A percentile compares a stretch with the other conserved stretches of the same genome.
Evolutionary conservation across 1,140 invertebrate genomes (phyloP).

Genomic region (Zaprionus nigranus): DNA sequence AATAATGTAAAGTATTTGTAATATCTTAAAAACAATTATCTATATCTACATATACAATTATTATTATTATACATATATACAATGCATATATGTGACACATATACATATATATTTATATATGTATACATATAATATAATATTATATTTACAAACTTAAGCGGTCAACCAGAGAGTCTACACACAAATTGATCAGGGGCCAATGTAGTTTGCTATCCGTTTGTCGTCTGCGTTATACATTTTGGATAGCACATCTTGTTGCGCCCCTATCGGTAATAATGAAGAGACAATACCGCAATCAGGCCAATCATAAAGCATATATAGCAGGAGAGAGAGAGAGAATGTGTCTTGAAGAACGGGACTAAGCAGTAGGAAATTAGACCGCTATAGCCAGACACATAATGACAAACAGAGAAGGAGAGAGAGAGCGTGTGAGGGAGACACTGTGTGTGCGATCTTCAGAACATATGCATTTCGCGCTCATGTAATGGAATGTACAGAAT

Average conservation of each 20-base stretch:
- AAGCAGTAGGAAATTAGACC: conserved; percentile 3
- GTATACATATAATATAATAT: conserved; percentile 18
- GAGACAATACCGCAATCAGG: conserved; percentile 31
- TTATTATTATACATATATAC: conserved; percentile 47
- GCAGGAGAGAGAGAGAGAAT: conserved; percentile 20
- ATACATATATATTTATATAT: conserved; percentile 42
- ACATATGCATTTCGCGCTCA: conserved; percentile 38
- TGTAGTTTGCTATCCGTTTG: conserved; percentile 8
- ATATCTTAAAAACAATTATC: conserved; percentile 55
- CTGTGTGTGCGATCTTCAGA: conserved; percentile 26
- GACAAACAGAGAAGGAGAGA: background rate
- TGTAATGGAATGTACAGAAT: conserved; percentile 39
- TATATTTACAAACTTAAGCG: conserved; percentile 30
- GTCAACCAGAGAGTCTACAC: conserved; percentile 33
- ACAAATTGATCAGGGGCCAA: conserved; percentile 12
- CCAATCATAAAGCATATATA: conserved; percentile 16
- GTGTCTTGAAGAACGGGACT: conserved; percentile 13
- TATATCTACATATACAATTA: conserved; percentile 48
- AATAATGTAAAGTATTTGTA: conserved; percentile 58
- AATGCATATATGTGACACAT: conserved; percentile 32
- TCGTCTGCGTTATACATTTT: conserved; percentile 15
- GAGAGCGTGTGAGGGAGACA: conserved; percentile 5
- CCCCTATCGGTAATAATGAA: conserved; percentile 8
- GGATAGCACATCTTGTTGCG: conserved; percentile 6
- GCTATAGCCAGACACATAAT: background rate